Percentiles rank a stretch among this genome's conserved stretches.
These are phyloP conservation scores for Scaptomyza tumidula DNA, from an alignment of 2,888 invertebrate genomes.

Conservation along the genomic window DNA sequence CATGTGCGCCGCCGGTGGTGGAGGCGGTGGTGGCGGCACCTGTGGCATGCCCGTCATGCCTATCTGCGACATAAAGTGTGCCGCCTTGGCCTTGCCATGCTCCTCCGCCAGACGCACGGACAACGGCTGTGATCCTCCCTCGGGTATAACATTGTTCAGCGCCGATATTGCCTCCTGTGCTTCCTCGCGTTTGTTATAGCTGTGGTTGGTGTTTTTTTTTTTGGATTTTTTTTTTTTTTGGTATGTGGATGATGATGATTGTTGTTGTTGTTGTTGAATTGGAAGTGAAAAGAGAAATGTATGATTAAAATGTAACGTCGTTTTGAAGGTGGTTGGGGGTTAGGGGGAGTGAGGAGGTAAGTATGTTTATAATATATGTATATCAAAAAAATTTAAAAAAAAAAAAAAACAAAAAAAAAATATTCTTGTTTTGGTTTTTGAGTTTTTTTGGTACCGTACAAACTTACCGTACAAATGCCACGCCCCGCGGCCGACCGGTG, in stretches of 20 bases:
- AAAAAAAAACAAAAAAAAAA: not conserved
- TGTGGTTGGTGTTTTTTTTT: constrained; percentile 77
- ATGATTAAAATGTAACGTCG: constrained; percentile 9
- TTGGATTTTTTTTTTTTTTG: not conserved
- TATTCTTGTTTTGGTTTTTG: not conserved
- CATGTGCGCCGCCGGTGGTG: constrained; percentile 64
- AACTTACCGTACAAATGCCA: constrained; percentile 94
- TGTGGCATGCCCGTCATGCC: constrained; percentile 69
- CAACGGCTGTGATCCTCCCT: constrained; percentile 93
- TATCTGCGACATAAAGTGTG: constrained; percentile 82
- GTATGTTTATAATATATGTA: constrained; percentile 1
- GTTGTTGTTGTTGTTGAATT: not conserved
- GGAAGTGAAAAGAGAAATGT: constrained; percentile 8
- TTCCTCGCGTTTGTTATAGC: constrained; percentile 94
- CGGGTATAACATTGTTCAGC: constrained; percentile 93
- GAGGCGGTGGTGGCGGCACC: constrained; percentile 74
- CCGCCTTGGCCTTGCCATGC: constrained; percentile 84
- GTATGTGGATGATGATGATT: not conserved
- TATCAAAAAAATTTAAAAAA: not conserved
- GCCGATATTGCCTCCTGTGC: constrained; percentile 95
- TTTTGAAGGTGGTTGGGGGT: not conserved
- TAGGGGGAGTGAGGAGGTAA: not conserved
- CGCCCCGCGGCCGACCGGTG: constrained; percentile 94
- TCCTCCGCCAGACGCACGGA: constrained; percentile 87
- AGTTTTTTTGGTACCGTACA: not conserved